Conservation (phyloP, 2,888 invertebrate genomes). For the Muscina levida region DNA sequence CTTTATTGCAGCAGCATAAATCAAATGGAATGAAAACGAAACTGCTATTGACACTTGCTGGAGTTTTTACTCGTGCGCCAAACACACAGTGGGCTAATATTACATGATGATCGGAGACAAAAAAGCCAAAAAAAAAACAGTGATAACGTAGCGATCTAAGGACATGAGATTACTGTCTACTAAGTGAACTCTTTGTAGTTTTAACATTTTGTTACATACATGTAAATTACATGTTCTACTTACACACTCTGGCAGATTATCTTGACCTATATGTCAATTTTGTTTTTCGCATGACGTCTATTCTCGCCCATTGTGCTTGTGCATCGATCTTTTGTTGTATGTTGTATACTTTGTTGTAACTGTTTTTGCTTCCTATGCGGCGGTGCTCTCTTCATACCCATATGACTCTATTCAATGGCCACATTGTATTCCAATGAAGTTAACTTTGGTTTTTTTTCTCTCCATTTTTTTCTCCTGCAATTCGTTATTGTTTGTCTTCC, state of each 20-base stretch:
- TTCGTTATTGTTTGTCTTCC: conserved; percentile 21
- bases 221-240: no score
- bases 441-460: conserved; percentile 1
- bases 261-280: no score
- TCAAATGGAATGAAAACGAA: conserved; percentile 65
- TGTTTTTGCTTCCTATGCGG: neutral
- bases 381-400: conserved; percentile 2
- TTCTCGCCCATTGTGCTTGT: neutral
- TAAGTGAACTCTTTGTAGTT: no score
- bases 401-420: conserved; percentile 13
- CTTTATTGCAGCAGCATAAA: conserved; percentile 57
- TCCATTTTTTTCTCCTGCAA: conserved; percentile 6
- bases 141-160: no score
- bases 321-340: neutral
- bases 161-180: no score
- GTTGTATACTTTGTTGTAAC: neutral
- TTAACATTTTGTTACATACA: no score
- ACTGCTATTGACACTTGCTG: conserved; percentile 62
- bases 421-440: conserved; percentile 16
- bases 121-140: no score
- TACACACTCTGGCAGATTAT: no score
- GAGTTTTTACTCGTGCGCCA: neutral
- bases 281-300: no score
- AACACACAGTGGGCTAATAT: conserved; percentile 40
- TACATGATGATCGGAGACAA: neutral